Conservation (phyloP, 2,113 vertebrate species). For the Chaetorhynchus papuensis region DNA sequence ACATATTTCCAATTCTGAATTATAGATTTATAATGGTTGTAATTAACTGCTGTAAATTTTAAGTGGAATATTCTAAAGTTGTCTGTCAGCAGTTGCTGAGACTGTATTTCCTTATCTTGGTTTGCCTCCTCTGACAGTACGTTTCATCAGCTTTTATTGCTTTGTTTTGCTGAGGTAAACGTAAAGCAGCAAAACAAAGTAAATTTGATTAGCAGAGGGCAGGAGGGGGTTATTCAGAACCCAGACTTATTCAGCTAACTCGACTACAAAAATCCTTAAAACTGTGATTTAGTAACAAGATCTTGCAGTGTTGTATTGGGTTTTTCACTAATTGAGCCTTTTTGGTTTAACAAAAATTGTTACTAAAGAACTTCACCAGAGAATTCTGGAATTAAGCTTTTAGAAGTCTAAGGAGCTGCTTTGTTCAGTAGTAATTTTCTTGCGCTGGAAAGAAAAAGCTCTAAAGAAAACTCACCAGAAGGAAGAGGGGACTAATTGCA, state of each 20-base stretch:
- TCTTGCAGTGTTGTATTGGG: not conserved
- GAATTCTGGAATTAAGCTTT: not conserved
- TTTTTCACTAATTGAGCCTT: not conserved
- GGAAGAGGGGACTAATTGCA: constrained; percentile 90
- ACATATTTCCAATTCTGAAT: not conserved
- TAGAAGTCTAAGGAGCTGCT: not conserved
- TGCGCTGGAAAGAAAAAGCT: not conserved
- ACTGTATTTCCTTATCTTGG: not conserved
- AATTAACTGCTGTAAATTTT: not conserved
- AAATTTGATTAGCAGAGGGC: not conserved
- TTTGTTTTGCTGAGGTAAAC: constrained; percentile 25
- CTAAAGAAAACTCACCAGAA: constrained; percentile 82
- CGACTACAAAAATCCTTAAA: not conserved
- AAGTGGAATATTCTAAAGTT: not conserved
- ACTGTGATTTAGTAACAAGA: not conserved
- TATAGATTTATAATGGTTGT: not conserved
- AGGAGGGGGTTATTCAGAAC: not conserved
- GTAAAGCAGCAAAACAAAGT: not conserved
- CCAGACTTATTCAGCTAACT: not conserved
- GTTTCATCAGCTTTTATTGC: not conserved
- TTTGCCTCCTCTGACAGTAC: not conserved
- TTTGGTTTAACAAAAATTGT: not conserved
- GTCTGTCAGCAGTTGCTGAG: not conserved
- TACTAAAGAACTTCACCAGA: not conserved
- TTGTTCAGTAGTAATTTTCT: not conserved